Evolutionary conservation across 2,113 vertebrate genomes (phyloP).

Genomic region (Carettochelys insculpta): DNA sequence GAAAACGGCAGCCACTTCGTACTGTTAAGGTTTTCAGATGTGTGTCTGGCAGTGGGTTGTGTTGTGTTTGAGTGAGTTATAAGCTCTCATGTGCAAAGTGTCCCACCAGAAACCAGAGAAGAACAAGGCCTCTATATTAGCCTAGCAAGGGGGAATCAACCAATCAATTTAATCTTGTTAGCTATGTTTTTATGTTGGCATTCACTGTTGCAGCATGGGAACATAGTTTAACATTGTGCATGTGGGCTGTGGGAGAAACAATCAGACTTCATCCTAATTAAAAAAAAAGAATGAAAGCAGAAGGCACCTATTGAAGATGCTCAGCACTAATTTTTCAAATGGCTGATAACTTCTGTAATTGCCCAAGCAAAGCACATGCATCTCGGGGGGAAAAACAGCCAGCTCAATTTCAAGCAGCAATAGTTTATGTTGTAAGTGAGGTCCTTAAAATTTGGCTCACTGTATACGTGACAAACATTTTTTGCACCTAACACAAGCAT

Average conservation of each 20-base stretch:
- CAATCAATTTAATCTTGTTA: neutral
- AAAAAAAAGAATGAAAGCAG: neutral
- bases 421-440: slow-evolving; percentile 32
- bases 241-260: neutral
- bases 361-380: neutral
- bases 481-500: neutral
- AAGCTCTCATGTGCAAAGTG: neutral
- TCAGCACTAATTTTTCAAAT: neutral
- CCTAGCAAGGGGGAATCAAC: neutral
- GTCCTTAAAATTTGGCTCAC: slow-evolving; percentile 43
- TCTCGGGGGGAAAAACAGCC: neutral
- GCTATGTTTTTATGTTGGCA: neutral
- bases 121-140: neutral
- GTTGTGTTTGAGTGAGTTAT: neutral
- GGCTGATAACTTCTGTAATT: neutral
- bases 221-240: neutral
- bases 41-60: neutral
- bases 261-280: neutral
- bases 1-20: neutral
- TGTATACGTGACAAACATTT: neutral
- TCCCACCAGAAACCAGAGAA: neutral
- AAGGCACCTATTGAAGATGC: neutral
- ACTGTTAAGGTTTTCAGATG: neutral
- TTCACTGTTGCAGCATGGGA: neutral
- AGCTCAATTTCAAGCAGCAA: slow-evolving; percentile 30